These are phyloP conservation scores for Melopsittacus undulatus DNA, from an alignment of 2,797 vertebrate species.

Conservation along the genomic window DNA sequence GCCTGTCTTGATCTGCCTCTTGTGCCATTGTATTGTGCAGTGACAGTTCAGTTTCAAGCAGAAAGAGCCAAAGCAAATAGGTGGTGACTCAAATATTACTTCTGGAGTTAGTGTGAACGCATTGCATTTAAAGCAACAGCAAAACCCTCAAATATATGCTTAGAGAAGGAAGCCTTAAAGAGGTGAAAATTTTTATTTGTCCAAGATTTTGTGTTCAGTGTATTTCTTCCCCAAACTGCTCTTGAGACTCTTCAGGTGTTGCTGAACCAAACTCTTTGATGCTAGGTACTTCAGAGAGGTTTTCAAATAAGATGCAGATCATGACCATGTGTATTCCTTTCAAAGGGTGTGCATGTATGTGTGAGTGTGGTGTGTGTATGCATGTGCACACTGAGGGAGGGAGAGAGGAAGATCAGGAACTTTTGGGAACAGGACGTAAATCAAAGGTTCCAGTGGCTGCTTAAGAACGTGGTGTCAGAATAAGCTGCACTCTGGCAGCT, in stretches of 20 bases:
- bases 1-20: background rate
- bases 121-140: background rate
- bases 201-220: background rate
- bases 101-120: background rate
- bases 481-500: background rate
- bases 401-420: background rate
- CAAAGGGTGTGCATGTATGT: background rate
- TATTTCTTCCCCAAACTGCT: background rate
- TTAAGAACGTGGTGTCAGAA: background rate
- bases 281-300: background rate
- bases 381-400: background rate
- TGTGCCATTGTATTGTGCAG: background rate
- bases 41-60: background rate
- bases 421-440: background rate
- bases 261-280: background rate
- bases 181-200: background rate
- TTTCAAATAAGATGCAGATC: background rate
- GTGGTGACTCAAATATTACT: background rate
- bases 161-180: background rate
- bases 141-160: background rate
- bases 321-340: background rate
- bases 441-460: background rate
- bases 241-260: background rate
- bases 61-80: background rate
- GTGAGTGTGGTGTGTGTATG: background rate